Evolutionary conservation across 2,888 invertebrate genomes (phyloP).

Genomic region (Lagria hirta): DNA sequence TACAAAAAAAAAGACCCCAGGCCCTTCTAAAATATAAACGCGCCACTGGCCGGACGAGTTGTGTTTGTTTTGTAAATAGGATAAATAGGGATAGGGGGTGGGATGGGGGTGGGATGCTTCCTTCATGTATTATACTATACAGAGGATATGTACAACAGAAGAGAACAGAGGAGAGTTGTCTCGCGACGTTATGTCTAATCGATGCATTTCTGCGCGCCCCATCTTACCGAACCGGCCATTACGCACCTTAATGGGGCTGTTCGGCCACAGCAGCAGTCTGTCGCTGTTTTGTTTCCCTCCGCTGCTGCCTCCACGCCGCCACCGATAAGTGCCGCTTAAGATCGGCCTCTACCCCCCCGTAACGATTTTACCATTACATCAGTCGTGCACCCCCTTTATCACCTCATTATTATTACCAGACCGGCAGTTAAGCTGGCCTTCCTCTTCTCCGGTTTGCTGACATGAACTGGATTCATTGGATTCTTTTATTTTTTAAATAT

Average conservation of each 20-base stretch:
- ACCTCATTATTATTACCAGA: slow-evolving; percentile 34
- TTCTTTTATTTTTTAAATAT: too few species aligned
- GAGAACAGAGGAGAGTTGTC: slow-evolving; percentile 38
- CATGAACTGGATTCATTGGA: slow-evolving; percentile 12
- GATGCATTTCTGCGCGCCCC: slow-evolving; percentile 70
- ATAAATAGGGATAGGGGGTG: too few species aligned
- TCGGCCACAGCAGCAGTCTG: slow-evolving; percentile 50
- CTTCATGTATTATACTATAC: slow-evolving; percentile 6
- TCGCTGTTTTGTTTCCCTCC: slow-evolving; percentile 40
- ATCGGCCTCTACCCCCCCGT: slow-evolving; percentile 32
- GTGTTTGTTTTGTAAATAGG: too few species aligned
- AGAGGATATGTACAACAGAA: slow-evolving; percentile 31
- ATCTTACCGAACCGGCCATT: slow-evolving; percentile 69
- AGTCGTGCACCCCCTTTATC: slow-evolving; percentile 36
- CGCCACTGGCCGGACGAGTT: too few species aligned
- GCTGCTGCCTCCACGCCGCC: slow-evolving; percentile 32
- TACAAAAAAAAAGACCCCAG: too few species aligned
- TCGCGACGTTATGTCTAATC: slow-evolving; percentile 66
- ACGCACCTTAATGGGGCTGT: slow-evolving; percentile 71
- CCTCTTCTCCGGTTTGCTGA: slow-evolving; percentile 11
- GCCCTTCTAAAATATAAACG: too few species aligned
- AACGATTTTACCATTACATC: slow-evolving; percentile 43
- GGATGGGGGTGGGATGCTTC: slow-evolving; percentile 4
- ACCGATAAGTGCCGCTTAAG: slow-evolving; percentile 45
- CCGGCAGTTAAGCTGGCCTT: slow-evolving; percentile 24